phyloP scores from a whole-genome alignment of 2,888 invertebrate genomes.

The Acronicta alni region DNA sequence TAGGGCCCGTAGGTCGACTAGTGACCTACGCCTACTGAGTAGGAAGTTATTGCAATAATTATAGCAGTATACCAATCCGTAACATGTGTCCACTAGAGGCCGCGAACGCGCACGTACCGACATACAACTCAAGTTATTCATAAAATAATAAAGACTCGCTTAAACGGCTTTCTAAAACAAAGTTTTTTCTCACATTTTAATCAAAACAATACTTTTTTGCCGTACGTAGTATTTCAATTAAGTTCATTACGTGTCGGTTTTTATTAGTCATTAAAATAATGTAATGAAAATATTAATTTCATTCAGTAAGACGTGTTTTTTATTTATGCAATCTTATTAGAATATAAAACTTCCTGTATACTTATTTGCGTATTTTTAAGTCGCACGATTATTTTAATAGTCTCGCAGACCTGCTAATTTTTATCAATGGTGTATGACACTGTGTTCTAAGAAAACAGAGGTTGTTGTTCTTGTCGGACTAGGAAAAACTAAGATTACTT shows the following conservation, averaged over 20 bases:
- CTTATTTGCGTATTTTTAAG: neutral
- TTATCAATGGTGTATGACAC: no score
- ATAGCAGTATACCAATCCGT: constrained; percentile 39
- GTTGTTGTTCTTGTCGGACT: no score
- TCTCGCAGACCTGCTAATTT: no score
- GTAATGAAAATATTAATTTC: constrained; percentile 2
- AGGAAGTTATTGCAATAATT: constrained; percentile 54
- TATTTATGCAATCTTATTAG: neutral
- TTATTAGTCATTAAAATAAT: neutral
- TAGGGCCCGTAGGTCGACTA: constrained; percentile 54
- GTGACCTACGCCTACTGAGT: constrained; percentile 49
- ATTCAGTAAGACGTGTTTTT: neutral
- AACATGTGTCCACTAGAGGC: constrained; percentile 36
- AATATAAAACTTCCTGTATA: neutral
- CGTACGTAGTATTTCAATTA: constrained; percentile 1
- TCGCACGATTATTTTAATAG: no score
- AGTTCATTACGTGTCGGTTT: neutral
- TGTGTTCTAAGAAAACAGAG: no score
- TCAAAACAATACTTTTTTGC: constrained; percentile 12
- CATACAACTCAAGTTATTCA: constrained; percentile 26
- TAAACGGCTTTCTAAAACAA: constrained; percentile 50
- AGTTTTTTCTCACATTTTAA: constrained; percentile 11
- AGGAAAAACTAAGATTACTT: no score
- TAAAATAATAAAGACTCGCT: constrained; percentile 34
- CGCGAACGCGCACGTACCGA: constrained; percentile 21